Conservation (phyloP, 2,797 vertebrate species). For the Siniperca obscura region DNA sequence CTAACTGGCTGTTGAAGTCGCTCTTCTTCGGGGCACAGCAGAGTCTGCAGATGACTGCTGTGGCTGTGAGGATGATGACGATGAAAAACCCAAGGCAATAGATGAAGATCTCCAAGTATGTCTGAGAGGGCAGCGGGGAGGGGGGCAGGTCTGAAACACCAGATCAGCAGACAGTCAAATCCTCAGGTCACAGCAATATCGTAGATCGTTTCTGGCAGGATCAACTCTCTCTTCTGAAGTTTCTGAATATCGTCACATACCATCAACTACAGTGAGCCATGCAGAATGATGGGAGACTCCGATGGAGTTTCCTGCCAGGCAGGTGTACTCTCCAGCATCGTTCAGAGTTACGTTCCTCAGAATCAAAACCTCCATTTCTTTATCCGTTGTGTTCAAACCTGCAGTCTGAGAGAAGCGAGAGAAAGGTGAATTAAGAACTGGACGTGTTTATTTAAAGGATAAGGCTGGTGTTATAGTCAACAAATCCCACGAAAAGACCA, state of each 20-base stretch:
- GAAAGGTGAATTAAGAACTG: background rate
- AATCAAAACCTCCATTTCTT: slow-evolving; percentile 93
- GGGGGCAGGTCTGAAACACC: slow-evolving; percentile 67
- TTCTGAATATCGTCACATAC: slow-evolving; percentile 75
- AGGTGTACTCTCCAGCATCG: slow-evolving; percentile 94
- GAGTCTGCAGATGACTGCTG: slow-evolving; percentile 89
- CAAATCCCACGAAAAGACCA: too few species aligned
- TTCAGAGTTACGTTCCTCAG: slow-evolving; percentile 92
- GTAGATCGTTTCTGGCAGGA: background rate
- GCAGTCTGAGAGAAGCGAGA: slow-evolving; percentile 84
- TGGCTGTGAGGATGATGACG: slow-evolving; percentile 88
- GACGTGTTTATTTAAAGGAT: too few species aligned
- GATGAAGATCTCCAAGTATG: slow-evolving; percentile 94
- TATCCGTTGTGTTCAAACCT: slow-evolving; percentile 93
- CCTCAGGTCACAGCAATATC: fast-evolving
- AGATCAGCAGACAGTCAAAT: background rate
- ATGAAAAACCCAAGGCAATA: slow-evolving; percentile 93
- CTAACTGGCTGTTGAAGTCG: slow-evolving; percentile 88
- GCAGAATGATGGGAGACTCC: slow-evolving; percentile 94
- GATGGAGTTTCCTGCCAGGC: slow-evolving; percentile 93
- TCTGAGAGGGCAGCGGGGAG: slow-evolving; percentile 70
- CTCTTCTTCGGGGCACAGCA: slow-evolving; percentile 91
- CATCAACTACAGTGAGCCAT: slow-evolving; percentile 93
- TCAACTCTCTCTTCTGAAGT: background rate
- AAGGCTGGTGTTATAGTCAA: too few species aligned